A percentile compares a stretch with the other conserved stretches of the same genome.
Conservation (phyloP, 2,888 invertebrate species). For the Drosophila trichaetosa region DNA sequence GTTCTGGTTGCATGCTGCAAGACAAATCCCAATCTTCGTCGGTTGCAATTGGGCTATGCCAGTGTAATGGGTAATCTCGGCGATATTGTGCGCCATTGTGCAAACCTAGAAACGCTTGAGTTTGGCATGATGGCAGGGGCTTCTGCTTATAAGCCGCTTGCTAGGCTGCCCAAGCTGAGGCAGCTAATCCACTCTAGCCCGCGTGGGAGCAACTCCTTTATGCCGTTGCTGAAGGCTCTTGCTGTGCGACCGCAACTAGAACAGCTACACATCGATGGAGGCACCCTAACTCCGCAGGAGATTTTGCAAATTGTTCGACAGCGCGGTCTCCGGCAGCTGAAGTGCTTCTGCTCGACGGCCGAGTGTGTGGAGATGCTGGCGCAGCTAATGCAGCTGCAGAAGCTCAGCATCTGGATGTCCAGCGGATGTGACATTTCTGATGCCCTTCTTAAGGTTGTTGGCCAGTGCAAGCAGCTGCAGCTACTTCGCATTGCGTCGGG, state of each 20-base stretch:
- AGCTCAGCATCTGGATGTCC: conserved; percentile 64
- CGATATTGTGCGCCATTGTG: conserved; percentile 54
- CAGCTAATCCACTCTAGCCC: conserved; percentile 52
- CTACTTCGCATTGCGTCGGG: conserved; percentile 51
- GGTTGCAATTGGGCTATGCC: conserved; percentile 45
- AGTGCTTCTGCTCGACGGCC: conserved; percentile 57
- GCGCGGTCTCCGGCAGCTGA: conserved; percentile 40
- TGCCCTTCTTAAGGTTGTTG: conserved; percentile 44
- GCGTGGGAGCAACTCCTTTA: conserved; percentile 56
- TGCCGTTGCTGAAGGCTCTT: conserved; percentile 44
- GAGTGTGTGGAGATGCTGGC: conserved; percentile 50
- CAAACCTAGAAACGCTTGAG: conserved; percentile 45
- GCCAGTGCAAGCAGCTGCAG: conserved; percentile 40
- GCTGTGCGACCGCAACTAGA: conserved; percentile 38
- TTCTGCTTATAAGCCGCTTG: conserved; percentile 39
- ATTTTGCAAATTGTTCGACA: conserved; percentile 47
- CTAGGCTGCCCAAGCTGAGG: conserved; percentile 48
- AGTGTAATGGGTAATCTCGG: conserved; percentile 29
- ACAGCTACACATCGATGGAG: conserved; percentile 60
- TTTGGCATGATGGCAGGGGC: conserved; percentile 58
- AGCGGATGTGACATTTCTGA: conserved; percentile 50
- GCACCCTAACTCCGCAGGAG: conserved; percentile 50
- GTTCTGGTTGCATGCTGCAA: conserved; percentile 58
- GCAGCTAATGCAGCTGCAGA: conserved; percentile 36
- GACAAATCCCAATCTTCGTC: conserved; percentile 37